A percentile compares a stretch with the other conserved stretches of the same genome.
These are phyloP conservation scores for Ceyx melanurus DNA, from an alignment of 2,113 vertebrate genomes.

Conservation along the genomic window DNA sequence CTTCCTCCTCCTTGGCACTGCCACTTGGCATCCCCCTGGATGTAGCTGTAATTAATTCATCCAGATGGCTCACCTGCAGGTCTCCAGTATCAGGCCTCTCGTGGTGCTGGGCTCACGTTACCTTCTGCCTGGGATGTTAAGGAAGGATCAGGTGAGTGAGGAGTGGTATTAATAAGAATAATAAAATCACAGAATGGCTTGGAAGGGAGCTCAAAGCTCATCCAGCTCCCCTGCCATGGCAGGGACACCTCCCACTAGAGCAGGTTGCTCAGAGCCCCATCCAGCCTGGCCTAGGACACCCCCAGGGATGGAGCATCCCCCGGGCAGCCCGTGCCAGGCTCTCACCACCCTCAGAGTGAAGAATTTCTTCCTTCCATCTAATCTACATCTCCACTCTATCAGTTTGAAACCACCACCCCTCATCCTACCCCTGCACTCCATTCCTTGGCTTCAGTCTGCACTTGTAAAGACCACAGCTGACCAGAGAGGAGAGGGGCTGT, in stretches of 20 bases:
- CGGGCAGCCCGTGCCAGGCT: neutral
- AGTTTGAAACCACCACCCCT: neutral
- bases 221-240: neutral
- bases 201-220: neutral
- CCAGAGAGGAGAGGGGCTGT: accelerated
- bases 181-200: neutral
- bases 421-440: neutral
- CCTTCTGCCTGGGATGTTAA: neutral
- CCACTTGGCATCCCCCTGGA: accelerated
- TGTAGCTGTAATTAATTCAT: neutral
- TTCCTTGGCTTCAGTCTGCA: neutral
- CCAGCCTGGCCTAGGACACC: neutral
- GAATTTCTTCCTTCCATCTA: neutral
- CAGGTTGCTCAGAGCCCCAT: neutral
- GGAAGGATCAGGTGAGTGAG: neutral
- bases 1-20: accelerated
- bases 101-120: accelerated
- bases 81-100: accelerated
- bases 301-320: neutral
- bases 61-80: accelerated
- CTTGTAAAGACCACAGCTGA: neutral
- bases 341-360: too few relatives aligned
- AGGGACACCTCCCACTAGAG: neutral
- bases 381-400: too few relatives aligned
- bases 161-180: accelerated